Base-by-base conservation (phyloP, 2,797 vertebrate genomes). In the Protosalanx chinensis region DNA sequence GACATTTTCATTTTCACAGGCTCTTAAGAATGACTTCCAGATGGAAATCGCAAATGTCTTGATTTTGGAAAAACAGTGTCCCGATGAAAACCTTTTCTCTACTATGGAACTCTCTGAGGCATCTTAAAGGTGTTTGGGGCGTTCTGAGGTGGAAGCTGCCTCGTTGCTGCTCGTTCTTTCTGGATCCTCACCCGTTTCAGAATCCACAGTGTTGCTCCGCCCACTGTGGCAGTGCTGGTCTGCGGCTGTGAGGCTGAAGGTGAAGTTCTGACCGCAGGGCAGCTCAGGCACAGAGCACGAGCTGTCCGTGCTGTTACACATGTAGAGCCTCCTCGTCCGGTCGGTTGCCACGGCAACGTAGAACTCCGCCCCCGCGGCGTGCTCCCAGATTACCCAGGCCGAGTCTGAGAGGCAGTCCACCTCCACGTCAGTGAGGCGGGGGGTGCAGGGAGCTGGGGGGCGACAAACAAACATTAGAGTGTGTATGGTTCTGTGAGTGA, bases 351-450 rank as follows among this genome's bases (percentile, higher is more conserved):
- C 56, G 58, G 86, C 75, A 0, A 78, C 46, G 30, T 93, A 93
- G 32, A 58, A 27, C 30, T 87, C 78, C 0, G 85, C 88, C 1
- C 88, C 90, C 0, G 53, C 77, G 0, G 90, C 80, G 37, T 78
- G 71, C 0, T 90, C 59, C 68, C 86, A 92, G 4, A 80, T 73
- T 71, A 92, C 82, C 90, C 88, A 91, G 56, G 87, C 90, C 0
- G 88, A 87, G 73, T 91, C 91, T 0, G 82, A 82, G 51, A 91
- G 76, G 74, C 93, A 94, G 84, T 93, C 90, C 1, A 93, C 87
- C 75, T 92, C 89, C 65, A 92, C 90, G 0, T 78, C 75, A 0
- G 75, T 67, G 63, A 93, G 70, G 8, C 10, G 56, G 20, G 93
- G 90, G 3, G 78, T 51, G 6, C 93, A 94, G n/a, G 92, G 92